Evolutionary conservation across 2,113 vertebrate species (phyloP).

Genomic region (Alces alces): DNA sequence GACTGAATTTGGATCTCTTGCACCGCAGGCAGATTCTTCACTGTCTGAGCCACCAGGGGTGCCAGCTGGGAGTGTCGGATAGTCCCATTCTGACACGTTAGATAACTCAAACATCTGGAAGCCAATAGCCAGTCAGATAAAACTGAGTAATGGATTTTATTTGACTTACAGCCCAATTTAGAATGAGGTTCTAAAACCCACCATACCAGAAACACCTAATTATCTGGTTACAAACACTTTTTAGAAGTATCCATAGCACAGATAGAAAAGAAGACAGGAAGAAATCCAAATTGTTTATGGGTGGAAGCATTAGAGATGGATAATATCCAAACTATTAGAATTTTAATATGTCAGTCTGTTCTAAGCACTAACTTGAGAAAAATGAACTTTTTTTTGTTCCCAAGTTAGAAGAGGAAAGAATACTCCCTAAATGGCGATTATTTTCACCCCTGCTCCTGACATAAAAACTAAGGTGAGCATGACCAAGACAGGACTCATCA

Average conservation of each 20-base stretch:
- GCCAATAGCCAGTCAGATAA: background rate
- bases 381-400: background rate
- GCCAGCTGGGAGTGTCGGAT: background rate
- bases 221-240: background rate
- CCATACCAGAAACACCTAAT: background rate
- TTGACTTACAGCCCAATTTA: background rate
- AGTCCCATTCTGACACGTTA: background rate
- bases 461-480: background rate
- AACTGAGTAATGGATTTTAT: background rate
- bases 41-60: background rate
- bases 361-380: background rate
- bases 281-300: background rate
- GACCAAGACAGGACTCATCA: background rate
- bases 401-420: background rate
- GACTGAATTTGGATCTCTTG: background rate
- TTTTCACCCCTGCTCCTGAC: background rate
- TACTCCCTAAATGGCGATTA: background rate
- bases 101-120: background rate
- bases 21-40: background rate
- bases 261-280: background rate
- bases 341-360: background rate
- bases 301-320: background rate
- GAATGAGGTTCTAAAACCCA: background rate
- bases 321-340: background rate
- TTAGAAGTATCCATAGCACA: background rate